Evolutionary conservation across 2,113 vertebrate genomes (phyloP), one percentile per base, ranked within the genome.

Genomic region (Kryptolebias marmoratus): DNA sequence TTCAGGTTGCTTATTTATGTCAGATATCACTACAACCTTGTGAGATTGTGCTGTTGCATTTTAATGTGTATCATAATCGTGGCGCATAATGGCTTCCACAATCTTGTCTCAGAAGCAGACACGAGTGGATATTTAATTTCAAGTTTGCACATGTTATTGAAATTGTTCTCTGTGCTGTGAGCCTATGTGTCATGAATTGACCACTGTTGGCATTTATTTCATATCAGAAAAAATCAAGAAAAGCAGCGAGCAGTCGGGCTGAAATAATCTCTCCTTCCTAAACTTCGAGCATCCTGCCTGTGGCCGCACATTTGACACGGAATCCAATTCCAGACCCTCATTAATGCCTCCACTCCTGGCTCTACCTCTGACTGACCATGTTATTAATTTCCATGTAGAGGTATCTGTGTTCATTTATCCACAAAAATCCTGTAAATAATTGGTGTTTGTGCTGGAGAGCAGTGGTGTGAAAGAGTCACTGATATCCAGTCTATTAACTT

Each of bases 401-500:
- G 83, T 75, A 74, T 79, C 39, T 65, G 60, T 77, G 83, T 88
- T 85, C 89, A 87, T 88, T 89, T 85, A 90, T 90, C 78, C 83
- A 82, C 75, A 81, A 53, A 73, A 86, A 76, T 72, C 75, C 77
- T 80, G 82, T 91, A 88, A 92, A 87, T 92, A 89, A 90, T 89
- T 79, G 83, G 76, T 84, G 86, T 87, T 87, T 80, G 83, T 78
- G 84, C 72, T 65, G 71, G 77, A 64, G 75, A 68, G 87, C 73
- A 78, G 86, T 78, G 39, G 78, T 88, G 89, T 89, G 91, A 89
- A 88, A 84, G 87, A 89, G 84, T 82, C 88, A 82, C 85, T 87
- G 91, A 92, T 91, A 90, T 81, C 87, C 89, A 92, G 87, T 91
- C 93, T 94, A 94, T 95, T 94, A 94, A 92, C 90, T 93, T 94